Percentiles rank a stretch among this genome's conserved stretches.
These are phyloP conservation scores for Hydrozoanthus tunicans DNA, from an alignment of 64 coral and sea anemone species.

Conservation along the genomic window DNA sequence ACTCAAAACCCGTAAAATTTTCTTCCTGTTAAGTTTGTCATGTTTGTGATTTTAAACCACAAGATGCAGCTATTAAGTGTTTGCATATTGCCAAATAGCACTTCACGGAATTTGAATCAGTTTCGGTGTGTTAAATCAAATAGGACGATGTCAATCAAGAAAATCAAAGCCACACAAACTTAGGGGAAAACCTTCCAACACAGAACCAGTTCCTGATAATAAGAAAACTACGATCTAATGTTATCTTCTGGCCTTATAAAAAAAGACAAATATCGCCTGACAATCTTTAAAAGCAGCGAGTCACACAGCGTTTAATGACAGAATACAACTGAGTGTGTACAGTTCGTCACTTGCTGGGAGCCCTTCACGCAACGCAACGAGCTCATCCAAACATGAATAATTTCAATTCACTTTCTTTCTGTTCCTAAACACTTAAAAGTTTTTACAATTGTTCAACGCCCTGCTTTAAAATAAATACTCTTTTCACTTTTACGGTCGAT, in stretches of 20 bases:
- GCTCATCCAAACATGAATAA: not conserved
- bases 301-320: no score
- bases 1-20: no score
- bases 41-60: not conserved
- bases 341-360: not conserved
- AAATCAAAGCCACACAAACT: not conserved
- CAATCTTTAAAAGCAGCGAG: not conserved
- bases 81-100: no score
- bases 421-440: conserved; percentile 31
- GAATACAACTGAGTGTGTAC: not conserved
- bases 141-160: not conserved
- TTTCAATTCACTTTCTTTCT: not conserved
- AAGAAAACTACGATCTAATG: not conserved
- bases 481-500: not conserved
- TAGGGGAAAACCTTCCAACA: conserved; percentile 5
- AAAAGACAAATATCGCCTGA: not conserved
- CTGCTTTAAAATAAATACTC: not conserved
- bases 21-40: no score
- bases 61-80: not conserved
- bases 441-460: not conserved
- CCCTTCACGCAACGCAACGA: not conserved
- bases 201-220: not conserved
- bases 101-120: no score
- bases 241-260: not conserved
- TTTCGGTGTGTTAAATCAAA: not conserved